Evolutionary conservation across 2,113 vertebrate species (phyloP).

Genomic region (Talpa occidentalis): DNA sequence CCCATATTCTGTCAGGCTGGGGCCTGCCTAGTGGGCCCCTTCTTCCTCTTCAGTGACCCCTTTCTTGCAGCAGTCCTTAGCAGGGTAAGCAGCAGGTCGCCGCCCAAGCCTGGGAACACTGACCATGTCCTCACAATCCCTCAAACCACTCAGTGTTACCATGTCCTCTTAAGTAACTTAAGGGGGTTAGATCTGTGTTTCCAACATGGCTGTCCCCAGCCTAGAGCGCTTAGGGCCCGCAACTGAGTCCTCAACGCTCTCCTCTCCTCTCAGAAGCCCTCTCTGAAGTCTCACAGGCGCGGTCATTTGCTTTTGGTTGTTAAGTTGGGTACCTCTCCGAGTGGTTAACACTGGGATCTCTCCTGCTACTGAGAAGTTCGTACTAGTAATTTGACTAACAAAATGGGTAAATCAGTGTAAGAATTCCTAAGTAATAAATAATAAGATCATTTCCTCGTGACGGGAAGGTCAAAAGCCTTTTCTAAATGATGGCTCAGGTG

Average conservation of each 20-base stretch:
- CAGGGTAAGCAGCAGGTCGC: background rate
- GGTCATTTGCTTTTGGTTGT: background rate
- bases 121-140: background rate
- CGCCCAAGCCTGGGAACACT: background rate
- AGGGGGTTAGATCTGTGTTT: background rate
- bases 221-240: background rate
- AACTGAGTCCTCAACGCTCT: no score
- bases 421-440: background rate
- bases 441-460: slow-evolving; percentile 3
- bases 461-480: background rate
- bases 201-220: background rate
- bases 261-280: no score
- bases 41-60: background rate
- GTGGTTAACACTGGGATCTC: background rate
- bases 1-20: background rate
- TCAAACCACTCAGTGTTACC: background rate
- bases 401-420: background rate
- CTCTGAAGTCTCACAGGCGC: no score
- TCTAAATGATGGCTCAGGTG: background rate
- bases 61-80: background rate
- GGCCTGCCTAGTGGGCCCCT: background rate
- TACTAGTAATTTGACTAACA: background rate
- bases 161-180: background rate
- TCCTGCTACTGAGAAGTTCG: slow-evolving; percentile 15
- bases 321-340: background rate